Evolutionary conservation across 2,797 vertebrate genomes (phyloP).

Genomic region (Gymnothorax javanicus): DNA sequence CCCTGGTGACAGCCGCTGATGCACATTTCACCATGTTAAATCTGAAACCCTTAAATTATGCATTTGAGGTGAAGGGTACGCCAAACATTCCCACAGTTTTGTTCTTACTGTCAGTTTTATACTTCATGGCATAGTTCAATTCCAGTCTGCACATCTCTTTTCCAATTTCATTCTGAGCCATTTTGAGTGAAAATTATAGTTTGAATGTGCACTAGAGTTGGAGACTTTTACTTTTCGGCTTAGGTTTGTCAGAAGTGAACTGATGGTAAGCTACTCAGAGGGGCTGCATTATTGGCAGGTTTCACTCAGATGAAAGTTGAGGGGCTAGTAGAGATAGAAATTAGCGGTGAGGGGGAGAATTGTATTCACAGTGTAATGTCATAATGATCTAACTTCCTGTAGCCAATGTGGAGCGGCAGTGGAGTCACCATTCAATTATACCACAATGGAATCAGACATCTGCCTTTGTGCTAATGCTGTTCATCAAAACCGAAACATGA

Average conservation of each 20-base stretch:
- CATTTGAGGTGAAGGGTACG: neutral
- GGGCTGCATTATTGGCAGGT: neutral
- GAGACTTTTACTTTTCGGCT: neutral
- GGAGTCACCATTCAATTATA: neutral
- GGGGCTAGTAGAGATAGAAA: neutral
- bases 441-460: neutral
- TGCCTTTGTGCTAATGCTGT: neutral
- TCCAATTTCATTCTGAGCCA: neutral
- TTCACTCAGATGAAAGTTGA: neutral
- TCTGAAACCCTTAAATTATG: slow-evolving; percentile 15
- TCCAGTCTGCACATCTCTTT: neutral
- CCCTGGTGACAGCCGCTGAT: neutral
- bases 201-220: neutral
- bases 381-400: neutral
- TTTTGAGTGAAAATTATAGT: neutral
- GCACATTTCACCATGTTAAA: neutral
- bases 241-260: neutral
- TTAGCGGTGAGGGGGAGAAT: neutral
- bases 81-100: neutral
- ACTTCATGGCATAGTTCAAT: neutral
- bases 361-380: neutral
- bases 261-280: neutral
- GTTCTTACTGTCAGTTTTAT: neutral
- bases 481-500: neutral
- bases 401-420: neutral